Evolutionary conservation across 2,888 invertebrate genomes (phyloP).

Genomic region (Chaetogeoica ovagalla): DNA sequence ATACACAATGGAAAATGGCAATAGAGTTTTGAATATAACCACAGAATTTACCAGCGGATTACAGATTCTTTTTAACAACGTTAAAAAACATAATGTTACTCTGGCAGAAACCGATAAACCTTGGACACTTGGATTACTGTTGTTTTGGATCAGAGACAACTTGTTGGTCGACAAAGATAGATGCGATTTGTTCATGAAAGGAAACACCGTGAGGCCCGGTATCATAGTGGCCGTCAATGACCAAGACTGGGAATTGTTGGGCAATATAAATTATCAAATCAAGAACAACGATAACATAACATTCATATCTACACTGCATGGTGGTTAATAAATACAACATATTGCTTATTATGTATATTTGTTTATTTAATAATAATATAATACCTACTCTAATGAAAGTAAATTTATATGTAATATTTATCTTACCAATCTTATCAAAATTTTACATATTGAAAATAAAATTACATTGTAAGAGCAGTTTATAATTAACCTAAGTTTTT

Average conservation of each 20-base stretch:
- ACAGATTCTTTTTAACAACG: constrained; percentile 83
- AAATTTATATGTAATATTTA: constrained; percentile 5
- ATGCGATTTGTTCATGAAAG: constrained; percentile 72
- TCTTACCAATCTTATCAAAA: background rate
- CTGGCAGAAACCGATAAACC: constrained; percentile 66
- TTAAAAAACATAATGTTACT: constrained; percentile 71
- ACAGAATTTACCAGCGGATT: constrained; percentile 75
- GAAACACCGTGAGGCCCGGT: constrained; percentile 75
- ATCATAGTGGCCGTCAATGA: constrained; percentile 94
- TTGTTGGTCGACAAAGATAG: constrained; percentile 82
- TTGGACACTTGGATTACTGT: constrained; percentile 74
- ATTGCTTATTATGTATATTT: constrained; percentile 64
- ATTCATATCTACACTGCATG: constrained; percentile 83
- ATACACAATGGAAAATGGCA: constrained; percentile 9
- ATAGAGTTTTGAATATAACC: constrained; percentile 59
- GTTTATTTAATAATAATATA: constrained; percentile 8
- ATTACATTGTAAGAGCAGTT: background rate
- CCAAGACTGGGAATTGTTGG: constrained; percentile 90
- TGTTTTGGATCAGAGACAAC: constrained; percentile 84
- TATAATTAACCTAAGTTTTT: background rate
- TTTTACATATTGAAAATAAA: background rate
- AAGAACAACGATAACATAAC: constrained; percentile 72
- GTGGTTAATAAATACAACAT: constrained; percentile 65
- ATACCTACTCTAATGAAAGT: background rate
- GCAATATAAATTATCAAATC: constrained; percentile 72